Conservation (phyloP, 64 coral and sea anemone genomes). For the Dendrophyllia cribrosa region DNA sequence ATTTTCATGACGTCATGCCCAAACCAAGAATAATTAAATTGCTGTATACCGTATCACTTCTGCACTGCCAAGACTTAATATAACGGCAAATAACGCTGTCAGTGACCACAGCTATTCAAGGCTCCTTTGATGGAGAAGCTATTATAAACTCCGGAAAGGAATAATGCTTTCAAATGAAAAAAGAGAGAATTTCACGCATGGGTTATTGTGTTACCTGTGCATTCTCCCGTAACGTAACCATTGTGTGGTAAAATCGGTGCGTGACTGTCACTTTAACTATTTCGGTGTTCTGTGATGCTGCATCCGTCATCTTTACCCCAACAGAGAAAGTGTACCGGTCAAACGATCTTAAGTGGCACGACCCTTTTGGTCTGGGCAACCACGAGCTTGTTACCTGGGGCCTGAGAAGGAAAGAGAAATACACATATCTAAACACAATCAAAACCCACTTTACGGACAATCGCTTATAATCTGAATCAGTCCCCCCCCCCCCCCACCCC, state of each 20-base stretch:
- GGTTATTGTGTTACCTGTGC: not conserved
- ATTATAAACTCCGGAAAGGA: too few species aligned
- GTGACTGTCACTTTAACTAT: slow-evolving; percentile 43
- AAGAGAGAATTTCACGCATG: too few species aligned
- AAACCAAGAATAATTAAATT: too few species aligned
- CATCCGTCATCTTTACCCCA: slow-evolving; percentile 56
- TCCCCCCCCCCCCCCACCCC: not conserved
- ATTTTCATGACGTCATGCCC: too few species aligned
- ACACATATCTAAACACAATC: not conserved
- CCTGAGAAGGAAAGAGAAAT: not conserved
- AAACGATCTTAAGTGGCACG: slow-evolving; percentile 71
- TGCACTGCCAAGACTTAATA: too few species aligned
- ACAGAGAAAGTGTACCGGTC: slow-evolving; percentile 84
- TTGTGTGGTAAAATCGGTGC: slow-evolving; percentile 67
- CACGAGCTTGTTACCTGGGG: not conserved
- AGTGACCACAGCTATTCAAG: too few species aligned
- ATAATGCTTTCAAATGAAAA: too few species aligned
- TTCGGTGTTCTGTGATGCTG: not conserved
- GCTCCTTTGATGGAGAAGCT: too few species aligned
- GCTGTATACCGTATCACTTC: too few species aligned
- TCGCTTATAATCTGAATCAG: not conserved
- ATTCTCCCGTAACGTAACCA: slow-evolving; percentile 53
- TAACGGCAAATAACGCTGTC: too few species aligned
- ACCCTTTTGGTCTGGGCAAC: slow-evolving; percentile 51
- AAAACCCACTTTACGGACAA: not conserved